Percentiles rank a stretch among this genome's conserved stretches.
Evolutionary conservation across 2,888 invertebrate species (phyloP).

Genomic region (Sabellastarte sp.): DNA sequence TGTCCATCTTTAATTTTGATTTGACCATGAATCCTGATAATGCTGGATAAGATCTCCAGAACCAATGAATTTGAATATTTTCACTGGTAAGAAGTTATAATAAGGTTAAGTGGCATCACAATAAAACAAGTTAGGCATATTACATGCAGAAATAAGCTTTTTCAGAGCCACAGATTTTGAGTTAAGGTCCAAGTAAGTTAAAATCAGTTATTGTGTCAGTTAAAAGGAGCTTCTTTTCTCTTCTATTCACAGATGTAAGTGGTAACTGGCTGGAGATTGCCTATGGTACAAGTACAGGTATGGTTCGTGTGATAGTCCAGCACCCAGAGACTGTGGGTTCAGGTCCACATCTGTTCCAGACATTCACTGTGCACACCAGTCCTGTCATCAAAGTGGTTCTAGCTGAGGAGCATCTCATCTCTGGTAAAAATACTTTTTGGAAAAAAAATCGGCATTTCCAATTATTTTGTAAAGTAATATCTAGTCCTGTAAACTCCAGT

Average conservation of each 20-base stretch:
- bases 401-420: conserved; percentile 37
- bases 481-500: too few species aligned
- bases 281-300: conserved; percentile 92
- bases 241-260: conserved; percentile 66
- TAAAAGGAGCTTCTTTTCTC: too few species aligned
- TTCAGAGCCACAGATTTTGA: too few species aligned
- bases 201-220: too few species aligned
- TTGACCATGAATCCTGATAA: too few species aligned
- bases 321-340: conserved; percentile 99
- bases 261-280: conserved; percentile 99
- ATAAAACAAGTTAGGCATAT: too few species aligned
- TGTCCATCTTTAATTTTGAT: not conserved
- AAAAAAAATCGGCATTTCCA: too few species aligned
- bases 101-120: too few species aligned
- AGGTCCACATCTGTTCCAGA: conserved; percentile 96
- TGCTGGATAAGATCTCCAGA: not conserved
- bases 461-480: too few species aligned
- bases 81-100: too few species aligned
- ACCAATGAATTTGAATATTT: conserved; percentile 1
- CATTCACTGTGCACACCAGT: conserved; percentile 94
- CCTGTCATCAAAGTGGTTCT: conserved; percentile 68
- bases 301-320: conserved; percentile 95
- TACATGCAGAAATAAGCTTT: too few species aligned
- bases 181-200: too few species aligned
- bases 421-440: conserved; percentile 28